Base-by-base conservation (phyloP, 2,888 invertebrate species). In the Bruchidius siliquastri region DNA sequence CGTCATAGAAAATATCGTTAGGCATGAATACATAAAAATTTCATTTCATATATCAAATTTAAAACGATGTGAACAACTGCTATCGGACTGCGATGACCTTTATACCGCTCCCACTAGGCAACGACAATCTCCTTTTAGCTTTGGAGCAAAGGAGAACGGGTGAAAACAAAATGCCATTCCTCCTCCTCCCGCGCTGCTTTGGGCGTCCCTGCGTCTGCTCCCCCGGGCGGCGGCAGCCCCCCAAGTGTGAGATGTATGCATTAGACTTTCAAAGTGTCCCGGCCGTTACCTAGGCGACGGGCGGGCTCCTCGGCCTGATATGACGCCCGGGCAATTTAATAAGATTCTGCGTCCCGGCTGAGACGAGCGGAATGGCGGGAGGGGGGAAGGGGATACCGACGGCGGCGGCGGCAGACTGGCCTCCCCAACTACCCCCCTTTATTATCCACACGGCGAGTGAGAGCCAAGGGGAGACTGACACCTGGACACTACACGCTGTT, bases 211-310 rank as follows among this genome's bases (percentile, higher is more conserved):
- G 86, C 86, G 72, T 72, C 72, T 73, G 71, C 77, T 78, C 76
- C 77, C 75, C 75, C 80, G 79, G 49, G 49, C 49, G 49, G 49
- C 49, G 49, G 18, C 49, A 13, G 81, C 79, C 81, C 81, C 83
- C 83, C 84, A 84, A 85, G 86, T 86, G 86, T 86, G 86, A 86
- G 86, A 86, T 86, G 86, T 86, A 86, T 86, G 86, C 86, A 86
- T 86, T 86, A 86, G 86, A 86, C 86, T 86, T 86, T 86, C 86
- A 86, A 86, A 86, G 86, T 86, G 87, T 87, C 90, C 90, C 90
- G 90, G 90, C 90, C 89, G 90, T 90, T 88, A 89, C 89, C 90
- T 88, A 90, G 88, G 90, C 89, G 89, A 91, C 90, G 90, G 88
- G 89, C 88, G 49, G 49, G 49, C 49, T 49, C 49, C 89, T 89